These are phyloP conservation scores for Telmatochromis brichardi DNA, from an alignment of 2,113 vertebrate genomes.

Conservation along the genomic window DNA sequence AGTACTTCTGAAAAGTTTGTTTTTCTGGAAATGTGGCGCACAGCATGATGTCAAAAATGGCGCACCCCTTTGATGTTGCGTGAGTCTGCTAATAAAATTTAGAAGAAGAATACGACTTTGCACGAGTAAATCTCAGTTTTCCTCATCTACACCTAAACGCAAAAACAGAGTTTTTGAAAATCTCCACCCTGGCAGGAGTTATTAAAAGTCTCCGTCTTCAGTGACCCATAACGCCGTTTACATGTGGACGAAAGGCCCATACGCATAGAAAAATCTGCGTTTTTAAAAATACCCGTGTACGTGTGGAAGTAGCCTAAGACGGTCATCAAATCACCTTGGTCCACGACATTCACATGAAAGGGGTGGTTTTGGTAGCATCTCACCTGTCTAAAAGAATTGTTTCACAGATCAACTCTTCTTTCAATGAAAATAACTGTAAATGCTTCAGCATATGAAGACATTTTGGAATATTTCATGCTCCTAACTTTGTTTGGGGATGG, in stretches of 20 bases:
- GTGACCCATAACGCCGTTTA: not conserved
- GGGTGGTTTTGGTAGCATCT: not conserved
- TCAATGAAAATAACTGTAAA: not conserved
- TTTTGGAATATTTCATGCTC: not conserved
- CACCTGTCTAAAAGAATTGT: not conserved
- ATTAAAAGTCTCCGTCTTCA: not conserved
- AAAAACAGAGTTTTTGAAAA: not conserved
- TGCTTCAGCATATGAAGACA: not conserved
- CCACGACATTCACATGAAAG: not conserved
- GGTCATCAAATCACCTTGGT: not conserved
- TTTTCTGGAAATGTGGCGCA: not conserved
- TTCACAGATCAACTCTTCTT: not conserved
- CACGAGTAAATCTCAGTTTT: not conserved
- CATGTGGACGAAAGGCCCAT: not conserved
- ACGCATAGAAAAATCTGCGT: fast-evolving
- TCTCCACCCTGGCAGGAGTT: not conserved
- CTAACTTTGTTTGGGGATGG: not conserved
- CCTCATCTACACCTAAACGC: not conserved
- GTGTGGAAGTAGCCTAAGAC: not conserved
- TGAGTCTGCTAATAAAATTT: not conserved
- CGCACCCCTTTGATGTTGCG: fast-evolving
- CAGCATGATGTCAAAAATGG: not conserved
- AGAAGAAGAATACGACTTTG: not conserved
- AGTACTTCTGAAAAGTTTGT: not conserved
- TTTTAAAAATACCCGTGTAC: not conserved